Evolutionary conservation across 2,797 vertebrate genomes (phyloP), one percentile per base, ranked within the genome.

Genomic region (Neosilurus hyrtlii): DNA sequence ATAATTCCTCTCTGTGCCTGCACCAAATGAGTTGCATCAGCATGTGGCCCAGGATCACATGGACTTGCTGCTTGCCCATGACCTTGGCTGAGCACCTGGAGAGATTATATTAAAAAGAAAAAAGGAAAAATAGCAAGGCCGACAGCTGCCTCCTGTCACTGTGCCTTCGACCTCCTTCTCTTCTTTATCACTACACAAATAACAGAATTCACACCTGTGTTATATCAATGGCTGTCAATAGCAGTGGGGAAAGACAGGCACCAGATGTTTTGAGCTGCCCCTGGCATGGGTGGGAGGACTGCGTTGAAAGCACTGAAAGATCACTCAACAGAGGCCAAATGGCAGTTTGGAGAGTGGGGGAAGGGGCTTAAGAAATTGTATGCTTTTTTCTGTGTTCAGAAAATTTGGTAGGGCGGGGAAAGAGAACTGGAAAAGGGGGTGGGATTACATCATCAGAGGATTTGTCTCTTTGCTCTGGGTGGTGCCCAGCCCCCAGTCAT

Each of bases 371-470:
- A 81, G 51, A 79, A 65, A 59, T 61, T 51, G 20, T 54, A 63
- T 79, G 62, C 30, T 24, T 82, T 79, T 77, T 30, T 83, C 57
- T 77, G 75, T 75, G 85, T 65, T 22, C 61, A n/a, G 67, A 85
- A 62, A 62, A 79, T 83, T 81, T 84, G 67, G 82, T 76, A 71
- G 43, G 65, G 62, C n/a, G 16, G 57, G 81, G 72, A 66, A 54
- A 6, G 14, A 26, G 63, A 61, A 9, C 4, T 62, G 63, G n/a
- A 66, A 68, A 78, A 54, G 74, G 37, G 78, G 56, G 73, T 22
- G 79, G 22, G 75, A 85, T 89, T 89, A 86, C 87, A 88, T 88
- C 87, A 87, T 87, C 87, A 88, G 85, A 86, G 82, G 75, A 80
- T 83, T 86, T 24, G 72, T 80, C 82, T 85, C 68, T 81, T 83